phyloP scores from a whole-genome alignment of 2,113 vertebrate genomes.

The Protobothrops flavoviridis region DNA sequence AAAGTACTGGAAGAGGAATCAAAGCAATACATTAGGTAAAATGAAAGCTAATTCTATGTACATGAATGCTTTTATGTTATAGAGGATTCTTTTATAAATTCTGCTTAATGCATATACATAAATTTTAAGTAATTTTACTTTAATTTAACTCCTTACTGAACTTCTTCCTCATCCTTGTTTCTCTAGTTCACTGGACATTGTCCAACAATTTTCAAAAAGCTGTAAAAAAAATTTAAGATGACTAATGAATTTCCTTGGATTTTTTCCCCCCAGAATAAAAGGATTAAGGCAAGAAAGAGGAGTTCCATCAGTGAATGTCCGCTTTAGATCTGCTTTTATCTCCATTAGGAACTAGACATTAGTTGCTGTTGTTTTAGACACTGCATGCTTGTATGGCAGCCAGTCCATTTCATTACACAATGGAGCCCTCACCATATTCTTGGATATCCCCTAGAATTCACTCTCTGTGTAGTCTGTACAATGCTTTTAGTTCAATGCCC shows the following conservation, averaged over 20 bases:
- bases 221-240: not conserved
- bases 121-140: not conserved
- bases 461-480: not conserved
- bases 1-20: not conserved
- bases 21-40: not conserved
- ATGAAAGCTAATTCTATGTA: not conserved
- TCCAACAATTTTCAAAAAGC: not conserved
- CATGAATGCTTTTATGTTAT: not conserved
- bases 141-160: not conserved
- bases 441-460: not conserved
- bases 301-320: not conserved
- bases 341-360: not conserved
- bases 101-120: not conserved
- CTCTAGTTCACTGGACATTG: not conserved
- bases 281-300: not conserved
- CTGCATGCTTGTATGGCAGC: not conserved
- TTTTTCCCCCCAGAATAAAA: not conserved
- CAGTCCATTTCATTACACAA: not conserved
- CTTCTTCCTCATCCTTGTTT: not conserved
- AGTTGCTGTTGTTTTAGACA: not conserved
- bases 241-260: not conserved
- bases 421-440: not conserved
- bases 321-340: not conserved
- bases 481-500: not conserved
- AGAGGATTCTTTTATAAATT: not conserved